Conservation (phyloP, 2,888 invertebrate genomes). For the Labia minor region DNA sequence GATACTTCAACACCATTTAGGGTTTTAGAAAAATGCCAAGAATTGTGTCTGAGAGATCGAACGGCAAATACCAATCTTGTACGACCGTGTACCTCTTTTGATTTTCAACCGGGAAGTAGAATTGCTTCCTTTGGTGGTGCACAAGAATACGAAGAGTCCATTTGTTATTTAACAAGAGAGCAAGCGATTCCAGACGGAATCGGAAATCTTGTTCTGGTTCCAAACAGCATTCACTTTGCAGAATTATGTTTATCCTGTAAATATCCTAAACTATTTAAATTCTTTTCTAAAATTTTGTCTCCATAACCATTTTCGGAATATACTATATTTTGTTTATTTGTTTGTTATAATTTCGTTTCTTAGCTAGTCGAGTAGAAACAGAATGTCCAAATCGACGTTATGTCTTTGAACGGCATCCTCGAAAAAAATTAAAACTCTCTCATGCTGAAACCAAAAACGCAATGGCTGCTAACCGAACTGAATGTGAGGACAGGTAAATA, state of each 20-base stretch:
- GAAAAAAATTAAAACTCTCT: constrained; percentile 71
- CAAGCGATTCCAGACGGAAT: constrained; percentile 81
- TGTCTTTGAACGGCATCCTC: constrained; percentile 76
- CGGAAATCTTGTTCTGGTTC: constrained; percentile 76
- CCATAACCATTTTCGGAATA: too few relatives aligned
- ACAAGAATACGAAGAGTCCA: constrained; percentile 78
- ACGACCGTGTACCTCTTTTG: constrained; percentile 75
- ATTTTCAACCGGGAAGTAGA: constrained; percentile 79
- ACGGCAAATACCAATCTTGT: constrained; percentile 67
- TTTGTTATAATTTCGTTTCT: background rate
- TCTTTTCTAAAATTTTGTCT: background rate
- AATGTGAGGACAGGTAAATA: constrained; percentile 69
- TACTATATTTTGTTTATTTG: too few relatives aligned
- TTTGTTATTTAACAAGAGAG: constrained; percentile 74
- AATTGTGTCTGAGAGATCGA: constrained; percentile 70
- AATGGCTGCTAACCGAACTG: constrained; percentile 72
- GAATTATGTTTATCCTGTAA: constrained; percentile 82
- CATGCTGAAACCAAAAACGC: constrained; percentile 74
- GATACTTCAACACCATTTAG: constrained; percentile 77
- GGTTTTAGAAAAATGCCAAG: constrained; percentile 80
- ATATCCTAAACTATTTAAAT: too few relatives aligned
- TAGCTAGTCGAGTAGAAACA: constrained; percentile 73
- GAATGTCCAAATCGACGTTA: constrained; percentile 82
- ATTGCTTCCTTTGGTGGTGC: constrained; percentile 71
- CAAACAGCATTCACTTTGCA: constrained; percentile 80